These are phyloP conservation scores for Agelastica alni DNA, from an alignment of 2,888 invertebrate genomes.

Conservation along the genomic window DNA sequence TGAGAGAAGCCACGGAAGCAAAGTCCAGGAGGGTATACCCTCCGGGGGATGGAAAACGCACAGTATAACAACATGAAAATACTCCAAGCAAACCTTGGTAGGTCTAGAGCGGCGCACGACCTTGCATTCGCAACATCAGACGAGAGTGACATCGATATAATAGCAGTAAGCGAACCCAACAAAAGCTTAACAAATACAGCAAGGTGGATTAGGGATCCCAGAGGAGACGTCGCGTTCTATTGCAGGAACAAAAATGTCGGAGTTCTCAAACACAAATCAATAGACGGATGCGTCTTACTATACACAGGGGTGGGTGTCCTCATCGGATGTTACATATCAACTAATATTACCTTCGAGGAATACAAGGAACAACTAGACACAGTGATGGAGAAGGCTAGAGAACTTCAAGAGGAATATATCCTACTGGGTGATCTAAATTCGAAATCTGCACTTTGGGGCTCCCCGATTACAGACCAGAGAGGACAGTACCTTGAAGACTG, in stretches of 20 bases:
- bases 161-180: conserved; percentile 25
- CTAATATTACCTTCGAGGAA: conserved; percentile 5
- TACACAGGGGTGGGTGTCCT: not conserved
- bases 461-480: conserved; percentile 6
- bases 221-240: conserved; percentile 13
- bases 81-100: conserved; percentile 10
- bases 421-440: conserved; percentile 18
- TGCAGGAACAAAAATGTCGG: conserved; percentile 15
- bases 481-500: conserved; percentile 10
- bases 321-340: conserved; percentile 5
- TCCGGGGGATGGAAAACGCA: not conserved
- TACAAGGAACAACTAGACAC: conserved; percentile 5
- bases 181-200: not conserved
- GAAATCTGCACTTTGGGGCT: conserved; percentile 18
- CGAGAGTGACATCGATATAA: conserved; percentile 13
- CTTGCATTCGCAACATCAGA: conserved; percentile 8
- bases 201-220: conserved; percentile 12
- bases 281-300: conserved; percentile 1
- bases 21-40: not conserved
- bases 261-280: not conserved
- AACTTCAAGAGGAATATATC: not conserved
- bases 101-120: conserved; percentile 21
- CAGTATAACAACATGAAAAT: no score
- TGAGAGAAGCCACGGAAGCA: not conserved
- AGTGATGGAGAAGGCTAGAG: not conserved